Evolutionary conservation across 1,140 invertebrate genomes (phyloP).

Genomic region (Megalopta genalis): DNA sequence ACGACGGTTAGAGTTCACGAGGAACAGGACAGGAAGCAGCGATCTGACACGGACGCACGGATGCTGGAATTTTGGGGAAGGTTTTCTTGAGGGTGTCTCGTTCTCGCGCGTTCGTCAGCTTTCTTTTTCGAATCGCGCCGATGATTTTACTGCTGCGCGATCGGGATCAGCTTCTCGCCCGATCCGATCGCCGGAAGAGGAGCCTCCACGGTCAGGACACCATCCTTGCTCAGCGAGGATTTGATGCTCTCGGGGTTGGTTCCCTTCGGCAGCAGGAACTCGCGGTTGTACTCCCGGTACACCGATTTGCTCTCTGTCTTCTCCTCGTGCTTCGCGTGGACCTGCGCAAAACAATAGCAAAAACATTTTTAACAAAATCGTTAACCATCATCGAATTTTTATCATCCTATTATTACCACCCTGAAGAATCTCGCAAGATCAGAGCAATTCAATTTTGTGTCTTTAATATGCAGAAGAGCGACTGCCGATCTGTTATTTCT

Average conservation of each 20-base stretch:
- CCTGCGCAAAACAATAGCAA: constrained; percentile 82
- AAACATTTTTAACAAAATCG: too few relatives aligned
- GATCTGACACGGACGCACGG: constrained; percentile 9
- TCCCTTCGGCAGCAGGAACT: constrained; percentile 95
- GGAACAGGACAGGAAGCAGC: not conserved
- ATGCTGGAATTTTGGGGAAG: constrained; percentile 2
- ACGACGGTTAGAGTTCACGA: not conserved
- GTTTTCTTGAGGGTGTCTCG: not conserved
- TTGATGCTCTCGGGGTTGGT: constrained; percentile 96
- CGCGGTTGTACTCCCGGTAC: constrained; percentile 96
- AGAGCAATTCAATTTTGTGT: too few relatives aligned
- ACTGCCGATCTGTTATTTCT: too few relatives aligned
- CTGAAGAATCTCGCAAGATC: too few relatives aligned
- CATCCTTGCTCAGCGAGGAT: constrained; percentile 94
- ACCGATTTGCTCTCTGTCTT: constrained; percentile 96
- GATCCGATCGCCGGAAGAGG: constrained; percentile 88
- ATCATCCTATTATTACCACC: too few relatives aligned
- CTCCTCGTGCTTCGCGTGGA: constrained; percentile 97
- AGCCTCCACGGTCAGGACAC: constrained; percentile 96
- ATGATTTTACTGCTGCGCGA: constrained; percentile 84
- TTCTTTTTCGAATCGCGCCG: constrained; percentile 34
- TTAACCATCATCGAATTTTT: too few relatives aligned
- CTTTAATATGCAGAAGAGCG: too few relatives aligned
- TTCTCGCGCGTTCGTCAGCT: constrained; percentile 12
- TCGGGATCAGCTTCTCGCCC: constrained; percentile 89